phyloP scores from a whole-genome alignment of 1,140 invertebrate species.

The Cydia amplana region DNA sequence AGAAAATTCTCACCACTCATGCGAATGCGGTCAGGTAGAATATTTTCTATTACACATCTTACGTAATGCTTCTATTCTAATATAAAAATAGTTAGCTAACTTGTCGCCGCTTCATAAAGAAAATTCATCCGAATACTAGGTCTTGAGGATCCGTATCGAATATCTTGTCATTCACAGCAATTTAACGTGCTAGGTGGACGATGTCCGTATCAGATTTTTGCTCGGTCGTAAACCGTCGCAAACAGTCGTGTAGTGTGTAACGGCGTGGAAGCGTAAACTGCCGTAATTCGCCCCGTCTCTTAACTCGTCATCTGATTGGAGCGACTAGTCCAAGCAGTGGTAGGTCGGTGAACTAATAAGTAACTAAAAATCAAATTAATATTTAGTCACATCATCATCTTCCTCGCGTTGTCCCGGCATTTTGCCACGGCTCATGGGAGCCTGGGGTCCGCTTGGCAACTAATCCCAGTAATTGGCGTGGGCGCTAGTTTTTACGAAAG shows the following conservation, averaged over 20 bases:
- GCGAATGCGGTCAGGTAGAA: too few relatives aligned
- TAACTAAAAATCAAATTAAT: neutral
- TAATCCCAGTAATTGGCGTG: too few relatives aligned
- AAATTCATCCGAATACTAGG: too few relatives aligned
- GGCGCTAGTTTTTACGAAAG: too few relatives aligned
- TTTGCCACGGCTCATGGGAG: too few relatives aligned
- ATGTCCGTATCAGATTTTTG: constrained; percentile 71
- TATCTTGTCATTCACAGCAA: constrained; percentile 37
- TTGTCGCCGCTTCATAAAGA: too few relatives aligned
- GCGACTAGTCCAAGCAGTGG: neutral
- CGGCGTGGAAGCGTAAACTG: constrained; percentile 56
- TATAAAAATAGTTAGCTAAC: too few relatives aligned
- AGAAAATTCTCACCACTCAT: too few relatives aligned
- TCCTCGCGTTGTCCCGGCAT: too few relatives aligned
- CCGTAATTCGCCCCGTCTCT: constrained; percentile 21
- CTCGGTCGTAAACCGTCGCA: constrained; percentile 65
- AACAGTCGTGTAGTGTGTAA: constrained; percentile 61
- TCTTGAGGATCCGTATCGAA: constrained; percentile 34
- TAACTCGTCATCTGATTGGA: constrained; percentile 1
- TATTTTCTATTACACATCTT: too few relatives aligned
- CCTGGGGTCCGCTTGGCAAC: too few relatives aligned
- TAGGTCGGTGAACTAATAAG: neutral
- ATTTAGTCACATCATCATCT: neutral
- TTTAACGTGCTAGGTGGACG: constrained; percentile 44
- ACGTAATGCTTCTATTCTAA: too few relatives aligned